Evolutionary conservation across 2,113 vertebrate genomes (phyloP).

Genomic region (Cyphomyrus plagiostoma): DNA sequence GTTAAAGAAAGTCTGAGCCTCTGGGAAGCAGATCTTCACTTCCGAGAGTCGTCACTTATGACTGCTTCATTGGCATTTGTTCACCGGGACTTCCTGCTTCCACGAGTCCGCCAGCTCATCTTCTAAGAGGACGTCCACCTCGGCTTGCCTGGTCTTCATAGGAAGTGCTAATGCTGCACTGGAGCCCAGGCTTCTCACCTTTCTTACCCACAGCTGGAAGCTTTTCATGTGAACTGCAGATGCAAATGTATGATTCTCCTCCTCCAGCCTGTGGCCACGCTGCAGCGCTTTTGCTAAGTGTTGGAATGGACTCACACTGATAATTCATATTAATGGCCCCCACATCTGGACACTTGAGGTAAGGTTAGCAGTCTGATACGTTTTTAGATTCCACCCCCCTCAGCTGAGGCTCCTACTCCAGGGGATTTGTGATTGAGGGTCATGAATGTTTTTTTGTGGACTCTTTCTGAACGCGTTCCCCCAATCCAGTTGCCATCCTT

Average conservation of each 20-base stretch:
- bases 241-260: background rate
- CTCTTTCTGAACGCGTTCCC: constrained; percentile 33
- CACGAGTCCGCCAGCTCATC: background rate
- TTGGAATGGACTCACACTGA: constrained; percentile 52
- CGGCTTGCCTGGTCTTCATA: background rate
- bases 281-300: constrained; percentile 43
- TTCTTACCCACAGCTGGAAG: background rate
- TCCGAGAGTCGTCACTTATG: background rate
- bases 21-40: background rate
- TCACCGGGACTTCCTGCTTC: background rate
- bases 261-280: background rate
- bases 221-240: background rate
- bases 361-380: constrained; percentile 66
- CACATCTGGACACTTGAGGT: constrained; percentile 76
- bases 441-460: constrained; percentile 25
- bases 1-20: background rate
- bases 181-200: background rate
- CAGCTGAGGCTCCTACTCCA: constrained; percentile 56
- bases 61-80: background rate
- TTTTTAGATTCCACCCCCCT: constrained; percentile 52
- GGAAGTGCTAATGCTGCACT: background rate
- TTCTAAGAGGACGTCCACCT: background rate
- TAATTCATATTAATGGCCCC: constrained; percentile 62
- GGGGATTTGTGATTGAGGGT: constrained; percentile 28
- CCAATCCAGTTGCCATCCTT: constrained; percentile 33